These are phyloP conservation scores for Eptatretus atami DNA, from an alignment of 2,797 vertebrate species.

Conservation along the genomic window DNA sequence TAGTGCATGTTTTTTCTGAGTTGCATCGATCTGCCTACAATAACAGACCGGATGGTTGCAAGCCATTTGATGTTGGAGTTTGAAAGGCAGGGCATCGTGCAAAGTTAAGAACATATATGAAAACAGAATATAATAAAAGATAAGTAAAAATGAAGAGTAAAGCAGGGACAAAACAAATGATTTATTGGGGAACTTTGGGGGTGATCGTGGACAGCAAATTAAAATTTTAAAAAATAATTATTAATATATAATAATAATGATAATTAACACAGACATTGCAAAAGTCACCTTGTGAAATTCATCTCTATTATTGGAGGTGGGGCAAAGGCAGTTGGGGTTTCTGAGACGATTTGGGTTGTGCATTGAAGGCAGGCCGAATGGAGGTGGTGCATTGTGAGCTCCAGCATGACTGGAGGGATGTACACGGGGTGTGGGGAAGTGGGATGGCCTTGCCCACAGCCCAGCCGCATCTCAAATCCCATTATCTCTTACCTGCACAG, in stretches of 20 bases:
- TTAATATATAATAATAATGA: neutral
- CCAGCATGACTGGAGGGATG: constrained; percentile 98
- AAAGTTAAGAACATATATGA: too few species aligned
- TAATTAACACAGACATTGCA: constrained; percentile 6
- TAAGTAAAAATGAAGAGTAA: too few species aligned
- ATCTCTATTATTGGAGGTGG: constrained; percentile 91
- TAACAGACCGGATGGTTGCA: too few species aligned
- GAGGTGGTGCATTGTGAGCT: constrained; percentile 81
- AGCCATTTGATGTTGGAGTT: too few species aligned
- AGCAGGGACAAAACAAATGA: too few species aligned
- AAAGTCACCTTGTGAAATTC: constrained; percentile 98
- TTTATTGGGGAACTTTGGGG: too few species aligned
- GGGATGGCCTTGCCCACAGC: constrained; percentile 98
- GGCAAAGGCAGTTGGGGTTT: constrained; percentile 65
- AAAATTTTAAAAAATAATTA: neutral
- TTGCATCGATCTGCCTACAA: too few species aligned
- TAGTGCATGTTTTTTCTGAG: too few species aligned
- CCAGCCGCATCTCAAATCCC: constrained; percentile 99
- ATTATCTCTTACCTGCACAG: constrained; percentile 71
- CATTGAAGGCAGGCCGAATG: constrained; percentile 88
- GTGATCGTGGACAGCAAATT: constrained; percentile 9
- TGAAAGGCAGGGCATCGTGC: too few species aligned
- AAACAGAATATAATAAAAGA: too few species aligned
- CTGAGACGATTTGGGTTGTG: constrained; percentile 82
- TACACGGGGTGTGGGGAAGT: constrained; percentile 97